Evolutionary conservation across 2,113 vertebrate species (phyloP), one percentile per base, ranked within the genome.

Genomic region (Alectura lathami): DNA sequence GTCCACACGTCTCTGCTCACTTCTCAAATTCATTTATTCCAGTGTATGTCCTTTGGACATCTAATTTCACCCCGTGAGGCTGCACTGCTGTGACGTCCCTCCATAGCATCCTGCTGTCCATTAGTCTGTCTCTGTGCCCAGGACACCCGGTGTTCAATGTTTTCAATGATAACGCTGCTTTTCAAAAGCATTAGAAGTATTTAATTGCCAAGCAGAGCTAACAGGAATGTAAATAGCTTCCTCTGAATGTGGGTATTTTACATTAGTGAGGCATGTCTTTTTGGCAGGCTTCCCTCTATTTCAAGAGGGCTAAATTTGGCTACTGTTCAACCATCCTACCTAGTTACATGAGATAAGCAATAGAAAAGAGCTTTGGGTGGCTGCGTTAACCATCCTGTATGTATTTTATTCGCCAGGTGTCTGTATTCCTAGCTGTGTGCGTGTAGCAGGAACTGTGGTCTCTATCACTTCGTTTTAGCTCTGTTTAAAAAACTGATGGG

Each of bases 401-500:
- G 24, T 30, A 56, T 86, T 94, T 80, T 2, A 50, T 85, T 91
- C 67, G 40, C 29, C 9, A 51, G 9, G 23, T 86, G 22, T 59
- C 72, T 83, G 1, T 45, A 45, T 74, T 88, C 85, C 57, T 89
- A 43, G 9, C 45, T 72, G 86, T 72, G 47, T 72, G 51, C 51
- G 51, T 60, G 13, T 47, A 51, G 32, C 17, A 67, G 72, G 38
- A 59, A 3, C 13, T 36, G 32, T 27, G 42, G 21, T 24, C 17
- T 20, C 30, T 72, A 38, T 68, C 38, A 40, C 11, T 18, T 56
- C 4, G 16, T 77, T 89, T 88, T 60, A 89, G 40, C 38, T 86
- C 64, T 29, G 5, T 75, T 90, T 63, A 77, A 93, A 93, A 92
- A 82, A n/a, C 50, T 67, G 87, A 86, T 59, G 38, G 47, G 27